These are phyloP conservation scores for Kryptopterus vitreolus DNA, from an alignment of 2,797 vertebrate genomes.

Conservation along the genomic window DNA sequence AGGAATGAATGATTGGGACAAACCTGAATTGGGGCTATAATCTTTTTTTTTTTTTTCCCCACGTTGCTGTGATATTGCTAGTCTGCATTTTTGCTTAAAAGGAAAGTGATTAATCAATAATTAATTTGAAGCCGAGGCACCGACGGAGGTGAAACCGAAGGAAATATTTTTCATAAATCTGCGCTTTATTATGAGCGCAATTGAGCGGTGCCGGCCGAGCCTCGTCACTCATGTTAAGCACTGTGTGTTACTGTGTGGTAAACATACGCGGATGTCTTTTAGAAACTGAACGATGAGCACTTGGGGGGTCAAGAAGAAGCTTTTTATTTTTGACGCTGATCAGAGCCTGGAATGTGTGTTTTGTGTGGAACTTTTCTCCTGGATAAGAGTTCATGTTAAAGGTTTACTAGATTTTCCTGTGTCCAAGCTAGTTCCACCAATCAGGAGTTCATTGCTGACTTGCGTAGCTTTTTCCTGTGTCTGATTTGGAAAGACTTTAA, in stretches of 20 bases:
- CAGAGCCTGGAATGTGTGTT: background rate
- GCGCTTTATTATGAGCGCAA: constrained; percentile 72
- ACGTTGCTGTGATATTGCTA: constrained; percentile 77
- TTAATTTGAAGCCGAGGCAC: constrained; percentile 79
- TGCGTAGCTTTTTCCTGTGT: too few species aligned
- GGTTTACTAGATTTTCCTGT: background rate
- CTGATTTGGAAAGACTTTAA: too few species aligned
- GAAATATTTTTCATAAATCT: constrained; percentile 82
- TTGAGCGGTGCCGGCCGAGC: constrained; percentile 66
- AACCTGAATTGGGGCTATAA: constrained; percentile 77
- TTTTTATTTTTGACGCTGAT: constrained; percentile 16
- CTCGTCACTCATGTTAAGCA: constrained; percentile 72
- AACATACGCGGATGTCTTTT: constrained; percentile 62
- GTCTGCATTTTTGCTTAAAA: constrained; percentile 83
- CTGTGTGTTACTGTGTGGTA: constrained; percentile 66
- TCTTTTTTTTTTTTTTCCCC: constrained; percentile 75
- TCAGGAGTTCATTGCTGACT: too few species aligned
- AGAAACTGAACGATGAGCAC: constrained; percentile 48
- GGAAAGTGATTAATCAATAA: constrained; percentile 85
- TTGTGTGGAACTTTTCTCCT: background rate
- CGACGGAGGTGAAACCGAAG: constrained; percentile 75
- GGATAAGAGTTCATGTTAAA: background rate
- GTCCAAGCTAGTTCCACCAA: too few species aligned
- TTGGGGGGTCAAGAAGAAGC: constrained; percentile 54
- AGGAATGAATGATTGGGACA: constrained; percentile 77